Conservation (phyloP, 1,140 invertebrate genomes). For the Halotydeus destructor region DNA sequence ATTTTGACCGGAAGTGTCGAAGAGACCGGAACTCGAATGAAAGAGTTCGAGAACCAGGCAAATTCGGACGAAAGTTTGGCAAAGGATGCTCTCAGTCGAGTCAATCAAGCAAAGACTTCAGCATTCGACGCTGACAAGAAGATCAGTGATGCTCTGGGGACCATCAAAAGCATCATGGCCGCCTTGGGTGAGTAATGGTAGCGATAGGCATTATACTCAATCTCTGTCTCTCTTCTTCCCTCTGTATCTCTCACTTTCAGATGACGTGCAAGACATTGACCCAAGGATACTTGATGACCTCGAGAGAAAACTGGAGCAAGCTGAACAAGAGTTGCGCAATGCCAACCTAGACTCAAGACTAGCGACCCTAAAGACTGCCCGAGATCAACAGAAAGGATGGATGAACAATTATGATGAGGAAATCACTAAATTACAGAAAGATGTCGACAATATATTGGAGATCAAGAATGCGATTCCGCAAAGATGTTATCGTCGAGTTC, state of each 20-base stretch:
- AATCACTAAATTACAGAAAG: conserved; percentile 41
- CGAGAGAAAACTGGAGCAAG: conserved; percentile 44
- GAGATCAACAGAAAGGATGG: conserved; percentile 45
- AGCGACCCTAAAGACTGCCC: conserved; percentile 41
- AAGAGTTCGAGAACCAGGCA: conserved; percentile 46
- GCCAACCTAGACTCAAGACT: conserved; percentile 55
- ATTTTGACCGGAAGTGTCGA: conserved; percentile 44
- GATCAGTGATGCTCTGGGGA: conserved; percentile 49
- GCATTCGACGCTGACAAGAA: conserved; percentile 51
- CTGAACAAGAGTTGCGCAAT: conserved; percentile 45
- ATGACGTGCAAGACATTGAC: conserved; percentile 27
- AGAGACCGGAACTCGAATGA: conserved; percentile 42
- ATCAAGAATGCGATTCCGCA: conserved; percentile 58
- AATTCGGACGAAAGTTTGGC: conserved; percentile 46
- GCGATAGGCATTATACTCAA: conserved; percentile 12
- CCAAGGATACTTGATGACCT: conserved; percentile 41
- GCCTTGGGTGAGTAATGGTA: conserved; percentile 38
- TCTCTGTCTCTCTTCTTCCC: neutral
- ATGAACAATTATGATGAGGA: conserved; percentile 63
- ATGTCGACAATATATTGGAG: conserved; percentile 66
- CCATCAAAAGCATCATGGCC: conserved; percentile 53
- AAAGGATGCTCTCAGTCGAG: conserved; percentile 45
- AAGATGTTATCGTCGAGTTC: conserved; percentile 48
- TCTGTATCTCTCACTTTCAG: conserved; percentile 9
- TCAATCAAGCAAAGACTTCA: conserved; percentile 62